These are phyloP conservation scores for Drosophila recens DNA, from an alignment of 2,888 invertebrate genomes.

Conservation along the genomic window DNA sequence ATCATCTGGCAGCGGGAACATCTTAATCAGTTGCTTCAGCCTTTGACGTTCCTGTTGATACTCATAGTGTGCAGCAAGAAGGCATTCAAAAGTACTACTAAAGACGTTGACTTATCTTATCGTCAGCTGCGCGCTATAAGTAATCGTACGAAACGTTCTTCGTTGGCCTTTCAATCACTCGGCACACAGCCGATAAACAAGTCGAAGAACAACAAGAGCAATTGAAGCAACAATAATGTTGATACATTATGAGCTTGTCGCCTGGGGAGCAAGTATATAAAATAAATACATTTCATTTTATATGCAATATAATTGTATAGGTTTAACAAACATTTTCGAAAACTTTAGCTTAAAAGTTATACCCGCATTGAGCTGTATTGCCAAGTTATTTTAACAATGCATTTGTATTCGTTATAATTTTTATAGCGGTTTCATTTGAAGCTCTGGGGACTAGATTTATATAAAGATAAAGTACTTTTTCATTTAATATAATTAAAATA, in stretches of 20 bases:
- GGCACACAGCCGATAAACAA: constrained; percentile 58
- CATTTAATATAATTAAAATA: neutral
- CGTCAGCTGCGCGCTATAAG: constrained; percentile 23
- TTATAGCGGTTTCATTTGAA: neutral
- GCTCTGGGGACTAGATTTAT: neutral
- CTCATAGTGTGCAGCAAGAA: neutral
- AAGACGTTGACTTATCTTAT: constrained; percentile 56
- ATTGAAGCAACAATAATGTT: constrained; percentile 39
- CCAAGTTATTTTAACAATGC: neutral
- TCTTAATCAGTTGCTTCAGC: constrained; percentile 49
- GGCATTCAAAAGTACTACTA: constrained; percentile 4
- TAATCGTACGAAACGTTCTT: constrained; percentile 33
- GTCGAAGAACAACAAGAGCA: constrained; percentile 24
- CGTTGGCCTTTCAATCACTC: constrained; percentile 54
- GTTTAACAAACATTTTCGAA: neutral
- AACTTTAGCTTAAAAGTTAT: neutral
- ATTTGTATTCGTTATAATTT: neutral
- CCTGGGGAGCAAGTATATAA: neutral
- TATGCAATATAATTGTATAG: constrained; percentile 2
- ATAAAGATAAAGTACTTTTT: constrained; percentile 2
- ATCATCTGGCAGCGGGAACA: constrained; percentile 25
- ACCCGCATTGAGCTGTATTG: neutral
- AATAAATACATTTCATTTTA: neutral
- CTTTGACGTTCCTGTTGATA: constrained; percentile 11
- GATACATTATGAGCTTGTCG: constrained; percentile 43